Evolutionary conservation across 2,113 vertebrate genomes (phyloP), one percentile per base, ranked within the genome.

Genomic region (Sorex fumeus): DNA sequence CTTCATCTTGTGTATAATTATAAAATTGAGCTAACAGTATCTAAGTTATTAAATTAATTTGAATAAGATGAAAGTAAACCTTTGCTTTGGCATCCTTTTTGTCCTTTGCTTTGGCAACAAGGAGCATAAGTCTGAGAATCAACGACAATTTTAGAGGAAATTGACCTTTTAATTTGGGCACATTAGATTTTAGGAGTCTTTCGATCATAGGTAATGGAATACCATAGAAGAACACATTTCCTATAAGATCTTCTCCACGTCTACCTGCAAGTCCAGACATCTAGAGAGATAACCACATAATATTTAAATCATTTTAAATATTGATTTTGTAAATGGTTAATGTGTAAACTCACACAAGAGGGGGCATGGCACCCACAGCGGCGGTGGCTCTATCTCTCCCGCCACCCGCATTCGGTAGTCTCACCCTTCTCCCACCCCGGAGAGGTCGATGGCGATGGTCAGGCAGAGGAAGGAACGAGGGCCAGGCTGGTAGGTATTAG

Each of bases 241-340:
- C 97, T 80, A 91, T 77, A 78, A 97, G 30, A 84, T 98, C 97
- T 75, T 97, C 94, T 77, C 97, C 97, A 62, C 94, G 76, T 93
- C 97, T 96, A 82, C 97, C 97, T 95, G 97, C 96, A 70, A 88
- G 95, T 34, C 96, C 96, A 81, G 97, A 96, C 97, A 97, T 97
- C 97, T 97, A 90, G 53, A 93, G 71, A 82, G 57, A 71, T 57
- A 53, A 60, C 74, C 40, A 88, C 75, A 40, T 45, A 57, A 76
- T 8, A 89, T 43, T 30, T n/a, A 30, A 50, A 36, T 27, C 16
- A 85, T 13, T 74, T 85, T 36, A 47, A 45, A 25, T 47, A 30
- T 74, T 90, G 19, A 18, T 18, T 74, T 23, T 79, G 6, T 75
- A 80, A 85, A 27, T 40, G 28, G 3, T 50, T 78, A 28, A 40